phyloP scores from a whole-genome alignment of 2,113 vertebrate species.

The Erythrocercus mccallii region DNA sequence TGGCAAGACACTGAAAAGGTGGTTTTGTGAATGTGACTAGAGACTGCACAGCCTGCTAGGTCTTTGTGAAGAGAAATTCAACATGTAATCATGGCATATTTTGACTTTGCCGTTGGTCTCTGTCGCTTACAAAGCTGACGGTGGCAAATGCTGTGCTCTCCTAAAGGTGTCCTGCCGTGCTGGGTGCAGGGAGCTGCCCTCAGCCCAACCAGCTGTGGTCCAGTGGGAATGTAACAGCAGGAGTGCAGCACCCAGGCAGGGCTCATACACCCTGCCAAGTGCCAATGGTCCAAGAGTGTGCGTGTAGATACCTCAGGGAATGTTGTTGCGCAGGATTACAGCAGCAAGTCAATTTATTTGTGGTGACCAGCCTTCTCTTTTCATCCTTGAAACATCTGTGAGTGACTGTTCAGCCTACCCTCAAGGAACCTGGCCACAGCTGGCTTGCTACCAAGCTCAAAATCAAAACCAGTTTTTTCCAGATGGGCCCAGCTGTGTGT shows the following conservation, averaged over 20 bases:
- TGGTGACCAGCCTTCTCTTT: not conserved
- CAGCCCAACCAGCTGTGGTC: fast-evolving
- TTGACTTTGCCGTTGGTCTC: not conserved
- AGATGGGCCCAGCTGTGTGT: conserved; percentile 3
- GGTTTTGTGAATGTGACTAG: not conserved
- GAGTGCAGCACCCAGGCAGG: not conserved
- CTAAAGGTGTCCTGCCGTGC: not conserved
- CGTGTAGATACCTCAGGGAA: not conserved
- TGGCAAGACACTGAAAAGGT: not conserved
- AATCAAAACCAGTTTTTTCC: conserved; percentile 4
- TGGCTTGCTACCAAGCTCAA: conserved; percentile 16
- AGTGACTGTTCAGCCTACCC: not conserved
- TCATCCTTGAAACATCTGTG: conserved; percentile 4
- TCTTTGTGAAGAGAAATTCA: not conserved
- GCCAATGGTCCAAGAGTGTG: not conserved
- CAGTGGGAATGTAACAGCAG: not conserved
- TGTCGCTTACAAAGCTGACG: not conserved
- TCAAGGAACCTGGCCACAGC: not conserved
- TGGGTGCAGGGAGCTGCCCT: not conserved
- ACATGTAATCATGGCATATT: fast-evolving
- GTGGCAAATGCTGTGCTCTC: not conserved
- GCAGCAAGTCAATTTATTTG: not conserved
- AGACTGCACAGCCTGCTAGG: not conserved
- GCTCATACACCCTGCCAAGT: not conserved
- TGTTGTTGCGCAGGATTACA: not conserved